Conservation (phyloP, 2,797 vertebrate genomes). For the Pseudopleuronectes americanus region DNA sequence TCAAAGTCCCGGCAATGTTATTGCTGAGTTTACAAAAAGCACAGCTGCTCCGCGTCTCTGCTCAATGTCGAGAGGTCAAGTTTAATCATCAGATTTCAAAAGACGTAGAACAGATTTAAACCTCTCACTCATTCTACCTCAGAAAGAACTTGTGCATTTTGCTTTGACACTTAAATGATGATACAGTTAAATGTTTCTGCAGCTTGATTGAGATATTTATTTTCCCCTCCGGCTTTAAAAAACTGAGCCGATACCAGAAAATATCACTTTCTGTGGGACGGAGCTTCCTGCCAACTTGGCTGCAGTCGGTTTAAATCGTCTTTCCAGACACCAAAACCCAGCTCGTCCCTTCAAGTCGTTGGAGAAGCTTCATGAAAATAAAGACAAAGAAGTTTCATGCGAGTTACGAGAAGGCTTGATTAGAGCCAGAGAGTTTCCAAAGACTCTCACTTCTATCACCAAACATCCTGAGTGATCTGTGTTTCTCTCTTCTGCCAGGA, state of each 20-base stretch:
- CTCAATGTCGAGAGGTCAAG: conserved; percentile 8
- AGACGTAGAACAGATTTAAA: too few species aligned
- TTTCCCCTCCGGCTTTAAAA: not conserved
- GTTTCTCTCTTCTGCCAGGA: not conserved
- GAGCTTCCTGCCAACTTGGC: conserved; percentile 52
- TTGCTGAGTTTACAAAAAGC: conserved; percentile 58
- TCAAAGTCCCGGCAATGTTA: conserved; percentile 50
- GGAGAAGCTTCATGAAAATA: not conserved
- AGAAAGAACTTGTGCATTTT: too few species aligned
- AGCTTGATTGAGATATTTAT: not conserved
- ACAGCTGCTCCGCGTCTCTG: conserved; percentile 48
- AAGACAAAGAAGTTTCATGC: not conserved
- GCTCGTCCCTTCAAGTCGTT: not conserved
- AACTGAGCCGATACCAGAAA: conserved; percentile 8
- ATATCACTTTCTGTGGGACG: conserved; percentile 34
- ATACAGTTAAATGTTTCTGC: not conserved
- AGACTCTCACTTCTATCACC: not conserved
- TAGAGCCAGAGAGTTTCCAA: not conserved
- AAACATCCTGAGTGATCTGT: not conserved
- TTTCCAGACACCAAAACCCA: conserved; percentile 62
- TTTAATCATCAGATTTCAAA: too few species aligned
- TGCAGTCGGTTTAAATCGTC: conserved; percentile 54
- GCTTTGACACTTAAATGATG: too few species aligned
- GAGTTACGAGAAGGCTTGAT: not conserved
- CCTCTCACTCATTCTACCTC: too few species aligned